These are phyloP conservation scores for Zeugodacus cucurbitae DNA, from an alignment of 1,140 invertebrate species.

Conservation along the genomic window DNA sequence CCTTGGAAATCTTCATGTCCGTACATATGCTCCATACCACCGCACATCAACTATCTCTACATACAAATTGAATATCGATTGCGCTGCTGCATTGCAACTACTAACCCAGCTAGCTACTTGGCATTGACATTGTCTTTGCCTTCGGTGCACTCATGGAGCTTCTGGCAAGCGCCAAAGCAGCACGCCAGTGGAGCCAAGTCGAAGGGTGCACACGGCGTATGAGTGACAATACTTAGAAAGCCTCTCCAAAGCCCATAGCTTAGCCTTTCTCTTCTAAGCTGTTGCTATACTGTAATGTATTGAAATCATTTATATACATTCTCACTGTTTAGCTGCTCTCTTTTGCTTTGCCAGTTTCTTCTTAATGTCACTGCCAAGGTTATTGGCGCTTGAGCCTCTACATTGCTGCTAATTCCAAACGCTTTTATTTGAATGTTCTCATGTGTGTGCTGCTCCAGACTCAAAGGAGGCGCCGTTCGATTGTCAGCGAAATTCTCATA, in stretches of 20 bases:
- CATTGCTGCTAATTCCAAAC: not conserved
- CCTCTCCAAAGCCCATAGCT: not conserved
- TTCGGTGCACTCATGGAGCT: not conserved
- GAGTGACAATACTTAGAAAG: not conserved
- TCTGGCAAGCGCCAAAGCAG: not conserved
- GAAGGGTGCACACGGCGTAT: not conserved
- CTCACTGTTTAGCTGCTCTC: not conserved
- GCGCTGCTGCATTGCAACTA: not conserved
- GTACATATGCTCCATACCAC: no score
- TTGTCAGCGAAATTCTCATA: not conserved
- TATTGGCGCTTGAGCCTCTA: not conserved
- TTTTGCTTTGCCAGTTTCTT: not conserved
- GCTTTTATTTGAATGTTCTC: not conserved
- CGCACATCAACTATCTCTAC: not conserved
- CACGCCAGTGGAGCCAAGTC: not conserved
- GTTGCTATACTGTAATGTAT: not conserved
- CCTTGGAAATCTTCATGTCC: no score
- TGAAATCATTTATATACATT: not conserved
- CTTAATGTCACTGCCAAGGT: not conserved
- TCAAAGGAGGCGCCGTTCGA: not conserved
- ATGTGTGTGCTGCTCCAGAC: not conserved
- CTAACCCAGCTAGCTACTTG: not conserved
- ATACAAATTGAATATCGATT: not conserved
- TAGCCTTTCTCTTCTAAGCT: not conserved
- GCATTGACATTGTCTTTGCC: not conserved